These are phyloP conservation scores for Drosophila repleta DNA, from an alignment of 1,140 invertebrate genomes.

Conservation along the genomic window DNA sequence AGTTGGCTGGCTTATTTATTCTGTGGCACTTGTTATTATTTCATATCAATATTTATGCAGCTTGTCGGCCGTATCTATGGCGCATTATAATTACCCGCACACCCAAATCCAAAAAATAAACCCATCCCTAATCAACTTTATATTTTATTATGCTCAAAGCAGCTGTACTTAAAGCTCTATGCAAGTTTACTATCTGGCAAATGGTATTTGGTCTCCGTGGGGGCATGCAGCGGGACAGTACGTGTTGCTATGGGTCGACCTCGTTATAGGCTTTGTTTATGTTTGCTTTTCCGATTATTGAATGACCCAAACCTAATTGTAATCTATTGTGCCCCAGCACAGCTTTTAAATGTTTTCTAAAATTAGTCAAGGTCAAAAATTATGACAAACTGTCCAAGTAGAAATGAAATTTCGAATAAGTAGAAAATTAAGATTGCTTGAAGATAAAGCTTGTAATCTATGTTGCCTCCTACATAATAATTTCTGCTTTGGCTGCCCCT, in stretches of 20 bases:
- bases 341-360: slow-evolving; percentile 7
- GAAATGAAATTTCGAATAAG: background rate
- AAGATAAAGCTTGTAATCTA: too few relatives aligned
- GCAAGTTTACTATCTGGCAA: slow-evolving; percentile 35
- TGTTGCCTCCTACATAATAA: too few relatives aligned
- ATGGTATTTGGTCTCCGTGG: slow-evolving; percentile 26
- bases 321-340: slow-evolving; percentile 3
- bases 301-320: slow-evolving; percentile 30
- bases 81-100: slow-evolving; percentile 72
- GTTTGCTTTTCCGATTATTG: slow-evolving; percentile 15
- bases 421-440: slow-evolving; percentile 4
- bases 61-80: slow-evolving; percentile 75
- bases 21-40: slow-evolving; percentile 74
- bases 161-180: slow-evolving; percentile 4
- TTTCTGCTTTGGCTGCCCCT: too few relatives aligned
- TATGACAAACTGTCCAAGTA: background rate
- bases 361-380: background rate
- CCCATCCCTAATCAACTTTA: slow-evolving; percentile 42
- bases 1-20: slow-evolving; percentile 69
- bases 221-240: slow-evolving; percentile 21
- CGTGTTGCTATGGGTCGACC: slow-evolving; percentile 68
- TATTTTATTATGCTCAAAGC: slow-evolving; percentile 62
- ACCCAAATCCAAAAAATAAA: background rate
- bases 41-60: slow-evolving; percentile 81
- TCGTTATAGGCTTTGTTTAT: slow-evolving; percentile 27